Conservation (phyloP, 2,888 invertebrate genomes). For the Drosophila nr. fundita region DNA sequence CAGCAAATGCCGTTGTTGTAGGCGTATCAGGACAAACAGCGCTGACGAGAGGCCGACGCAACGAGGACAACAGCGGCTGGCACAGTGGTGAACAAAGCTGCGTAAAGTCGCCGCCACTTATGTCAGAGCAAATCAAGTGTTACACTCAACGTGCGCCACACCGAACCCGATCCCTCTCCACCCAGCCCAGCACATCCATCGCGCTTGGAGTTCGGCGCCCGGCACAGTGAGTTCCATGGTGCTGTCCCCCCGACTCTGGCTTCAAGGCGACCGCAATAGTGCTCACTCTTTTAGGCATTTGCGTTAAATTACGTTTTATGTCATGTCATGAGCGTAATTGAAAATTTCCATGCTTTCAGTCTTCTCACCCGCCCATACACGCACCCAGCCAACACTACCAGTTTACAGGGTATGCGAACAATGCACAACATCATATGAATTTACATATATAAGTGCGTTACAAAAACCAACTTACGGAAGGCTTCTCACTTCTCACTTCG, state of each 20-base stretch:
- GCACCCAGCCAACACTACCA: constrained; percentile 3
- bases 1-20: constrained; percentile 57
- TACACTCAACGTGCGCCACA: constrained; percentile 33
- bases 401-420: background rate
- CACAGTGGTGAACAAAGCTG: constrained; percentile 32
- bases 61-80: constrained; percentile 30
- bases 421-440: too few relatives aligned
- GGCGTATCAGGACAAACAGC: constrained; percentile 36
- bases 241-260: background rate
- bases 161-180: background rate
- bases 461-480: background rate
- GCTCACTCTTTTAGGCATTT: constrained; percentile 48
- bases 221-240: constrained; percentile 5
- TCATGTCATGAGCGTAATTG: constrained; percentile 79
- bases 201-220: background rate
- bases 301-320: constrained; percentile 79
- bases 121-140: constrained; percentile 76
- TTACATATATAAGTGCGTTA: background rate
- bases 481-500: background rate
- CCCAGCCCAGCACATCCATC: background rate
- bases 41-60: constrained; percentile 38
- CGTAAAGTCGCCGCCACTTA: constrained; percentile 65
- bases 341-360: constrained; percentile 57
- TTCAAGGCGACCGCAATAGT: constrained; percentile 2
- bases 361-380: background rate